Evolutionary conservation across 2,797 vertebrate species (phyloP).

Genomic region (Uromys caudimaculatus): DNA sequence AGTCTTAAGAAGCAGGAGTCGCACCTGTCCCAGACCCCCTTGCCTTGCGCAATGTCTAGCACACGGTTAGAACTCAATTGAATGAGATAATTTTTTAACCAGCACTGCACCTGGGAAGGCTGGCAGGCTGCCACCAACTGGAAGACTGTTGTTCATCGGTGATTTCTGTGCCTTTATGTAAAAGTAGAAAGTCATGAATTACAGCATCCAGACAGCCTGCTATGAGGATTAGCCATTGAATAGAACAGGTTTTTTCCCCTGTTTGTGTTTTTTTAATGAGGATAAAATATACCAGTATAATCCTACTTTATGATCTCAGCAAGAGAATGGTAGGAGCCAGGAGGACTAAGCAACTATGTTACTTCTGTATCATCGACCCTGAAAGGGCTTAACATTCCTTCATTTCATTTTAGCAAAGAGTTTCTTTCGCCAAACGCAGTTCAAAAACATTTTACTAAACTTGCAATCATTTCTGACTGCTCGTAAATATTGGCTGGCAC

Average conservation of each 20-base stretch:
- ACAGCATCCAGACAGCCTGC: slow-evolving; percentile 71
- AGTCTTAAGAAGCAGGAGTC: slow-evolving; percentile 65
- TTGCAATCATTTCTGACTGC: slow-evolving; percentile 7
- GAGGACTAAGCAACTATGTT: slow-evolving; percentile 72
- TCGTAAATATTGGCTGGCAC: background rate
- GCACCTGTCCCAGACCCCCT: slow-evolving; percentile 71
- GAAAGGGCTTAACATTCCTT: slow-evolving; percentile 65
- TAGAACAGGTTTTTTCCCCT: slow-evolving; percentile 73
- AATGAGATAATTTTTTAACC: slow-evolving; percentile 78
- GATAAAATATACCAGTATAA: slow-evolving; percentile 72
- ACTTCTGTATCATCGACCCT: slow-evolving; percentile 72
- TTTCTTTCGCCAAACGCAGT: background rate
- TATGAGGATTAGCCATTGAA: slow-evolving; percentile 70
- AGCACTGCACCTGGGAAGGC: slow-evolving; percentile 76
- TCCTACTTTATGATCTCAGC: slow-evolving; percentile 67
- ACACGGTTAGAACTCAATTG: slow-evolving; percentile 76
- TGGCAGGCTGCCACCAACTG: slow-evolving; percentile 75
- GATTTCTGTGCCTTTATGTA: slow-evolving; percentile 69
- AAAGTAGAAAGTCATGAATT: slow-evolving; percentile 78
- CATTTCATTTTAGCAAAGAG: slow-evolving; percentile 60
- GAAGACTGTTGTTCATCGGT: slow-evolving; percentile 52
- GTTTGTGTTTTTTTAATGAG: slow-evolving; percentile 75
- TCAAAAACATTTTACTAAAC: slow-evolving; percentile 50
- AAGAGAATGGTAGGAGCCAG: slow-evolving; percentile 36
- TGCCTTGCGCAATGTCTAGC: slow-evolving; percentile 74